Evolutionary conservation across 92 coral and sea anemone species (phyloP), one percentile per base, ranked within the genome.

Genomic region (Porites evermanni): DNA sequence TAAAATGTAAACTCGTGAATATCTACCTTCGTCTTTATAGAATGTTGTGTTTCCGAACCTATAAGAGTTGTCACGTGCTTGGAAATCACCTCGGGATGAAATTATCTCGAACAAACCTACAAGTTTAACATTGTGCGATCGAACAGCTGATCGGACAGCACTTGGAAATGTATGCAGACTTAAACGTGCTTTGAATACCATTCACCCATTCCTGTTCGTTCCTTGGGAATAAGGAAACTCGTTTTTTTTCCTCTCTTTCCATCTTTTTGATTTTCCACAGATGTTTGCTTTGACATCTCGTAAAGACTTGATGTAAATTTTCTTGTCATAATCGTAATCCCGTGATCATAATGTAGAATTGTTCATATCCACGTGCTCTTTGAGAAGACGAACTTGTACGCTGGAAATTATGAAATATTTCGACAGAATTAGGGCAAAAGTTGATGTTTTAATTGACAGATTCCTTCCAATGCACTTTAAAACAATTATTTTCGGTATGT

Each of bases 231-330:
- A 76, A 76, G 17, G 9, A 29, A 29, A 29, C 69, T 76, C 26
- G 80, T 76, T 76, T 56, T 76, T 59, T 59, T 76, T 59, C 80
- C 80, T 76, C 47, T 76, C 53, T 76, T 76, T 60, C 68, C 80
- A 76, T 60, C 68, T 6, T 24, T 76, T 76, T 19, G 51, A 76
- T 76, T 23, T 76, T 76, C 80, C 80, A 76, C 12, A 21, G 80
- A 23, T 58, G 58, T 75, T 76, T 52, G 80, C 80, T 58, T 76
- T 76, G 68, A 76, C 68, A 76, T 76, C 69, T 69, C 10, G 23
- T 63, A 13, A 19, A 29, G 32, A 29, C 66, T 63, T 18, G 66
- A 14, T 19, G 16, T 63, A 1, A 63, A 63, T 13, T 18, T 63
- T 19, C 32, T 29, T 2, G 32, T 29, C 3, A 29, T 29, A 29